Evolutionary conservation across 2,797 vertebrate genomes (phyloP).

Genomic region (Eospalax fontanierii): DNA sequence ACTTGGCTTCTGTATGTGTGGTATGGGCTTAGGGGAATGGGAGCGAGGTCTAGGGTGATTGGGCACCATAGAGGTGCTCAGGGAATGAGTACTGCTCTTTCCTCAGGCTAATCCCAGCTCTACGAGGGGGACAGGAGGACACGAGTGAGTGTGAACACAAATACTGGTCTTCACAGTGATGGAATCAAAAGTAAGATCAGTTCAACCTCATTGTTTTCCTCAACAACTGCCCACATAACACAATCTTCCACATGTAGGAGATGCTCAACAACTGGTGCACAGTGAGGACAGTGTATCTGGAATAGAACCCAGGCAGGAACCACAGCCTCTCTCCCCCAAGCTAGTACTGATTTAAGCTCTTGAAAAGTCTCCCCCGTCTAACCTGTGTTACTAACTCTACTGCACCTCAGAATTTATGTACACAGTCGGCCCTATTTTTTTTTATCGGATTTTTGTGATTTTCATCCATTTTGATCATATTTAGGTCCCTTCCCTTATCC

Average conservation of each 20-base stretch:
- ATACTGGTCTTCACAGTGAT: neutral
- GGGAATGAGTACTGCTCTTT: no score
- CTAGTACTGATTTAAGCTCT: neutral
- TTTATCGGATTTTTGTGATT: neutral
- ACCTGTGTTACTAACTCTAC: neutral
- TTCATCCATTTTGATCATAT: no score
- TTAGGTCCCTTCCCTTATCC: no score
- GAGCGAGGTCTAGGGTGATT: neutral
- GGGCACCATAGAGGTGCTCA: neutral
- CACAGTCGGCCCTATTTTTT: neutral
- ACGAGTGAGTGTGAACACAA: neutral
- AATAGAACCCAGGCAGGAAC: neutral
- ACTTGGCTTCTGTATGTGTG: neutral
- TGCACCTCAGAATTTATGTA: slow-evolving; percentile 6
- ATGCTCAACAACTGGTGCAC: neutral
- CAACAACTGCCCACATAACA: neutral
- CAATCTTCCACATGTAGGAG: neutral
- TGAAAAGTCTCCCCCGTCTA: neutral
- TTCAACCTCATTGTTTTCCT: neutral
- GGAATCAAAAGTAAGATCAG: neutral
- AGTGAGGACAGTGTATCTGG: neutral
- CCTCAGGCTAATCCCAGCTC: neutral
- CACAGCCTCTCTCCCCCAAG: fast-evolving
- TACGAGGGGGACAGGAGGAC: neutral
- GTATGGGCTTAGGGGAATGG: neutral